These are phyloP conservation scores for Caradrina kadenii DNA, from an alignment of 2,888 invertebrate genomes.

Conservation along the genomic window DNA sequence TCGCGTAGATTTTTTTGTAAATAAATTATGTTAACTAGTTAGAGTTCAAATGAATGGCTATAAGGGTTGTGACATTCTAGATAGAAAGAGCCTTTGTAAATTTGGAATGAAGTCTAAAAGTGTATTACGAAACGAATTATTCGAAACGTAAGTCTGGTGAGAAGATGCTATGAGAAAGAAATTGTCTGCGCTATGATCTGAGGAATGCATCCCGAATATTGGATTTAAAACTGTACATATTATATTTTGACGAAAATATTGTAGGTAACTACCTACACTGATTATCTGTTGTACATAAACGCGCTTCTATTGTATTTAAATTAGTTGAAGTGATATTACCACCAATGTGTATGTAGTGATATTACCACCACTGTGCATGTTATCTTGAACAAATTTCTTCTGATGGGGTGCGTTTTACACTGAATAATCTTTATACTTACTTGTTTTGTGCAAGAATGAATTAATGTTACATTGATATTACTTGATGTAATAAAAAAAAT, in stretches of 20 bases:
- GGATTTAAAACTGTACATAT: constrained; percentile 41
- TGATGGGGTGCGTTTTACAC: constrained; percentile 46
- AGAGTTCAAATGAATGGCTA: constrained; percentile 54
- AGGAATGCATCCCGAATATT: constrained; percentile 47
- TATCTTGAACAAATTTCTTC: constrained; percentile 52
- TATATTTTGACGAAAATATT: constrained; percentile 28
- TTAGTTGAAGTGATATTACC: constrained; percentile 27
- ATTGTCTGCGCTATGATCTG: constrained; percentile 56
- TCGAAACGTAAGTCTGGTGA: constrained; percentile 43
- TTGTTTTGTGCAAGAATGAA: constrained; percentile 70
- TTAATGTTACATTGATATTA: constrained; percentile 81
- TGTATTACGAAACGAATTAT: constrained; percentile 60
- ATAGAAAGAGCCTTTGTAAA: constrained; percentile 51
- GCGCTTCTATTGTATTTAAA: constrained; percentile 34
- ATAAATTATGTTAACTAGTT: constrained; percentile 26
- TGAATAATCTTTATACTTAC: constrained; percentile 42
- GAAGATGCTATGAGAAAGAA: constrained; percentile 22
- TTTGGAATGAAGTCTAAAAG: constrained; percentile 35
- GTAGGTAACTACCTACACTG: constrained; percentile 23
- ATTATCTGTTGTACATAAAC: constrained; percentile 47
- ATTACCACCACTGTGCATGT: constrained; percentile 34
- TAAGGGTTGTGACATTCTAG: constrained; percentile 65
- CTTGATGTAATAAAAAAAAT: constrained; percentile 82
- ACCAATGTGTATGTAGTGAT: constrained; percentile 34
- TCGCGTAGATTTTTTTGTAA: constrained; percentile 36